These are phyloP conservation scores for Amorpha juglandis DNA, from an alignment of 2,888 invertebrate genomes.

Conservation along the genomic window DNA sequence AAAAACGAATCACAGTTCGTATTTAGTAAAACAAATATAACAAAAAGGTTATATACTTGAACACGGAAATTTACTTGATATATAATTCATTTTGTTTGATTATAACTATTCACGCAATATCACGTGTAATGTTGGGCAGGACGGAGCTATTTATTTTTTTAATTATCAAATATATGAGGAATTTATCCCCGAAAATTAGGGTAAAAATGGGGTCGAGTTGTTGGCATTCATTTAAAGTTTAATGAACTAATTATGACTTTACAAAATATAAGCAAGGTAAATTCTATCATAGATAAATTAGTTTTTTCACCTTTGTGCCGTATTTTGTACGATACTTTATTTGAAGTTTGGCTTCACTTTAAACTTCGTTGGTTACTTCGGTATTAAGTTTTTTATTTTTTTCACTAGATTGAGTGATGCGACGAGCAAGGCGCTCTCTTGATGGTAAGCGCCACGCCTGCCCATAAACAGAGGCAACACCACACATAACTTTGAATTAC, in stretches of 20 bases:
- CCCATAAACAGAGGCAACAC: too few relatives aligned
- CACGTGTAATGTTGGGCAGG: background rate
- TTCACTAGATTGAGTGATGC: too few relatives aligned
- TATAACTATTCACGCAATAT: conserved; percentile 1
- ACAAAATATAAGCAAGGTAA: background rate
- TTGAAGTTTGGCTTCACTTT: too few relatives aligned
- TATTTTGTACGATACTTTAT: too few relatives aligned
- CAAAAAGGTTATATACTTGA: background rate
- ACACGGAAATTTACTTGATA: background rate
- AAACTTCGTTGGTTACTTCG: too few relatives aligned
- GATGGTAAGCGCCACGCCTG: too few relatives aligned
- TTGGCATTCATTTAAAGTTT: background rate
- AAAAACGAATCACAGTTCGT: too few relatives aligned
- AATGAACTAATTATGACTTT: background rate
- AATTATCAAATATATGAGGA: conserved; percentile 17
- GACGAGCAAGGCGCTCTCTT: too few relatives aligned
- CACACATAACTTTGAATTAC: too few relatives aligned
- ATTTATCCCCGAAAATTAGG: background rate
- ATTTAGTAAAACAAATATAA: background rate
- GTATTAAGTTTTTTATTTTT: too few relatives aligned
- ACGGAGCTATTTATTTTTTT: conserved; percentile 2
- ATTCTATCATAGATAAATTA: too few relatives aligned
- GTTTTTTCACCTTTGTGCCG: too few relatives aligned
- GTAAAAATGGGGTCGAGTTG: background rate
- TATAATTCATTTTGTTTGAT: background rate